phyloP scores from a whole-genome alignment of 2,888 invertebrate genomes.

The Oligia fasciuncula region DNA sequence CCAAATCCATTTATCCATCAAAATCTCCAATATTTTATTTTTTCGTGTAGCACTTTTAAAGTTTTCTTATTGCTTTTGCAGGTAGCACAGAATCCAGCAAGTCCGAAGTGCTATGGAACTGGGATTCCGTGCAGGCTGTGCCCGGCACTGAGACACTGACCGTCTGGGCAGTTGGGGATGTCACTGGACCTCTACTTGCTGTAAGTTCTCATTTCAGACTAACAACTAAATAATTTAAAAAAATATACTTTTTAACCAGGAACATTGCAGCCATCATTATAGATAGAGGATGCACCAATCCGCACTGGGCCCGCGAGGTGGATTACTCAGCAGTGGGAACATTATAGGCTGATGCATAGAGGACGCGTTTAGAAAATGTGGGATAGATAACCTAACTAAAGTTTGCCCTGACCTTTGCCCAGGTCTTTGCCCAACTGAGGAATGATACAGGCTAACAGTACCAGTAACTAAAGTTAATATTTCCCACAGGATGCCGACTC shows the following conservation, averaged over 20 bases:
- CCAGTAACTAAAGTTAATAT: not conserved
- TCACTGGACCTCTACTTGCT: constrained; percentile 91
- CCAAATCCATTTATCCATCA: not conserved
- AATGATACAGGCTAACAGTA: not conserved
- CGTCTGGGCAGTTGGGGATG: constrained; percentile 91
- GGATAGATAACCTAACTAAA: not conserved
- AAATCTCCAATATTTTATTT: not conserved
- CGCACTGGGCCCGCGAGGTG: no score
- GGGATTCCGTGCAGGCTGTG: constrained; percentile 82
- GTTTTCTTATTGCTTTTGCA: not conserved
- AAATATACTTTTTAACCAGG: no score
- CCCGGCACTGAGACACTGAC: constrained; percentile 91
- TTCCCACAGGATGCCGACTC: constrained; percentile 91
- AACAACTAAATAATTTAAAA: no score
- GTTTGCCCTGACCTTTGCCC: not conserved
- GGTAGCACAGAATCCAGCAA: constrained; percentile 66
- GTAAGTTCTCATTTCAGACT: constrained; percentile 70
- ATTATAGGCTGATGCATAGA: no score
- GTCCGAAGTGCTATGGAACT: constrained; percentile 78
- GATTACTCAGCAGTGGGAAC: no score
- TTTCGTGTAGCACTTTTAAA: no score
- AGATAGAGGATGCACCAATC: no score
- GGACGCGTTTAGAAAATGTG: no score
- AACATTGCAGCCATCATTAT: no score
- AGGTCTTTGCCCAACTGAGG: not conserved